Evolutionary conservation across 2,797 vertebrate species (phyloP).

Genomic region (Scolopax bukidnonensis): DNA sequence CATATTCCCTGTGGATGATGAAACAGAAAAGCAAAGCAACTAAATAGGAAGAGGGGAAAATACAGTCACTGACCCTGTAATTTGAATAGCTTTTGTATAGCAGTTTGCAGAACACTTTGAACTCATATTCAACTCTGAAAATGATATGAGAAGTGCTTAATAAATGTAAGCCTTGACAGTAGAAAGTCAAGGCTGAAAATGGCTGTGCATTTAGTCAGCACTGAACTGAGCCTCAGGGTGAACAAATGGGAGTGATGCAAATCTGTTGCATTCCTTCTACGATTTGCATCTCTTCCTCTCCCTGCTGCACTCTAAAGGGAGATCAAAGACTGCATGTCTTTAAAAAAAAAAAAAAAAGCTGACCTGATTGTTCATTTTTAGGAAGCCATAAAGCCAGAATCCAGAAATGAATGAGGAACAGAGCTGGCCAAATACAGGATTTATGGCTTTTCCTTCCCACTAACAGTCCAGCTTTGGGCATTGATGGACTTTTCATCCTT

Average conservation of each 20-base stretch:
- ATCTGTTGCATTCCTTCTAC: neutral
- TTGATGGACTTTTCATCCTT: neutral
- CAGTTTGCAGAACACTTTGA: slow-evolving; percentile 32
- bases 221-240: slow-evolving; percentile 40
- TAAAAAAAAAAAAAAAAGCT: neutral
- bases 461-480: neutral
- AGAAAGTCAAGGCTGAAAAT: slow-evolving; percentile 42
- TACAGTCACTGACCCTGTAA: slow-evolving; percentile 12
- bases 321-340: neutral
- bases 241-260: neutral
- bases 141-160: neutral
- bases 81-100: slow-evolving; percentile 6
- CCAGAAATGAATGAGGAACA: neutral
- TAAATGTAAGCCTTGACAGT: slow-evolving; percentile 36
- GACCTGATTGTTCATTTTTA: neutral
- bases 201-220: neutral
- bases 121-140: slow-evolving; percentile 52
- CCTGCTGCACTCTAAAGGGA: neutral
- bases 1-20: neutral
- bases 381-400: neutral
- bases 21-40: slow-evolving; percentile 17
- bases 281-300: neutral
- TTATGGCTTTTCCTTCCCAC: neutral
- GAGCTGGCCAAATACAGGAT: neutral
- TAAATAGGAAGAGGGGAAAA: neutral